These are phyloP conservation scores for Hephaestus fuliginosus DNA, from an alignment of 2,797 vertebrate species.

Conservation along the genomic window DNA sequence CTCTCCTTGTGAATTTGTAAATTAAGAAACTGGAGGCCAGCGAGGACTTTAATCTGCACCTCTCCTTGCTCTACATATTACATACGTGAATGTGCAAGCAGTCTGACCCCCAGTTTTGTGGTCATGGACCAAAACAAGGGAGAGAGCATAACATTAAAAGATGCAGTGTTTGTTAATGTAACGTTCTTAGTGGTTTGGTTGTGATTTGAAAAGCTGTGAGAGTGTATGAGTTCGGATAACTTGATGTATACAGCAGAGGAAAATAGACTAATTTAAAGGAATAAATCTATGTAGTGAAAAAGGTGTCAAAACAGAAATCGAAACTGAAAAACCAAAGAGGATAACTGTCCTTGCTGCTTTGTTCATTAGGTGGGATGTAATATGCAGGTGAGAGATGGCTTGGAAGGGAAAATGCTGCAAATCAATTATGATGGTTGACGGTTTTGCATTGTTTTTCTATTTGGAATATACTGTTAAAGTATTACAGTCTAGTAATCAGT, in stretches of 20 bases:
- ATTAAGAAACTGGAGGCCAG: conserved; percentile 45
- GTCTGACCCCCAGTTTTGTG: conserved; percentile 17
- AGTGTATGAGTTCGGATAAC: neutral
- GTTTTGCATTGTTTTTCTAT: conserved; percentile 4
- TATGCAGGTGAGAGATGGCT: conserved; percentile 29
- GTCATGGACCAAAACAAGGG: neutral
- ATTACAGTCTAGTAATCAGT: neutral
- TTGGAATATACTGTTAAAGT: neutral
- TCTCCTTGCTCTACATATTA: conserved; percentile 24
- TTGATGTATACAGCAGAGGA: conserved; percentile 32
- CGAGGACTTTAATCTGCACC: conserved; percentile 43
- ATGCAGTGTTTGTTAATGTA: conserved; percentile 27
- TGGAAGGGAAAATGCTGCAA: neutral
- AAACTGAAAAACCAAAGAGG: conserved; percentile 3
- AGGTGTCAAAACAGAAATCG: conserved; percentile 23
- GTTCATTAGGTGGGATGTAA: conserved; percentile 31
- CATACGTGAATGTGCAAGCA: neutral
- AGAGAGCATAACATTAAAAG: conserved; percentile 13
- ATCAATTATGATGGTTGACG: conserved; percentile 13
- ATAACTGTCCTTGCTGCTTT: conserved; percentile 15
- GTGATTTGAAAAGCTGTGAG: conserved; percentile 21
- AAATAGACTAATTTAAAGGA: conserved; percentile 46
- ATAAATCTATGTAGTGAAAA: conserved; percentile 11
- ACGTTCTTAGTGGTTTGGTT: conserved; percentile 8
- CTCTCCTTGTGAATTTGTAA: conserved; percentile 34